phyloP scores from a whole-genome alignment of 2,888 invertebrate genomes.

The Phorcus lineatus region DNA sequence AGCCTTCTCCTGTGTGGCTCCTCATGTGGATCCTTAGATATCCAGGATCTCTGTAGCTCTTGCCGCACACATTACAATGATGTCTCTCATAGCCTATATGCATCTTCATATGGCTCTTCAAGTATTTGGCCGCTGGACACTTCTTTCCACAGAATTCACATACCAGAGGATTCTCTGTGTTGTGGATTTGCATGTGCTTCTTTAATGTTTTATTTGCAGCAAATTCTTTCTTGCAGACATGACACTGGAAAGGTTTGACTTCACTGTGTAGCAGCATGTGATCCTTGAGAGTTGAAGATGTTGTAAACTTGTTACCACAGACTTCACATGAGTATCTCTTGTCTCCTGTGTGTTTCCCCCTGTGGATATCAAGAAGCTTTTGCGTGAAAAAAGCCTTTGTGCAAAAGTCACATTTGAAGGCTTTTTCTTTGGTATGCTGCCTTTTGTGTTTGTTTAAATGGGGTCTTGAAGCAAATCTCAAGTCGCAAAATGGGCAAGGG shows the following conservation, averaged over 20 bases:
- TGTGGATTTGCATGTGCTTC: slow-evolving; percentile 20
- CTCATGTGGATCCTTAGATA: slow-evolving; percentile 6
- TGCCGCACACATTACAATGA: not conserved
- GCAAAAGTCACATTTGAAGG: not conserved
- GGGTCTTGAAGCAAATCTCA: not conserved
- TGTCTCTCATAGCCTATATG: not conserved
- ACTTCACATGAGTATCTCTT: not conserved
- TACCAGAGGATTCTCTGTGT: slow-evolving; percentile 1
- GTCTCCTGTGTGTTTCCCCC: not conserved
- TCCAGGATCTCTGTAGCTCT: not conserved
- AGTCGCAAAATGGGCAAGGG: not conserved
- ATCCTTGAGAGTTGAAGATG: not conserved
- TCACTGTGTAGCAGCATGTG: slow-evolving; percentile 4
- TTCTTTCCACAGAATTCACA: slow-evolving; percentile 7
- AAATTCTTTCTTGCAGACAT: slow-evolving; percentile 6
- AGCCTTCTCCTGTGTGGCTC: slow-evolving; percentile 14
- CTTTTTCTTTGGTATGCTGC: slow-evolving; percentile 11
- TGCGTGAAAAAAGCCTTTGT: slow-evolving; percentile 5
- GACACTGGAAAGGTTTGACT: slow-evolving; percentile 6
- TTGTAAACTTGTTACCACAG: slow-evolving; percentile 9
- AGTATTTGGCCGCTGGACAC: not conserved
- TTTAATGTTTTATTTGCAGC: not conserved
- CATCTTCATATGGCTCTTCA: slow-evolving; percentile 20
- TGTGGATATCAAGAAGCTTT: not conserved
- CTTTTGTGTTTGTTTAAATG: not conserved